Conservation (phyloP, 1,140 invertebrate species). For the Scaptomyza graminum region DNA sequence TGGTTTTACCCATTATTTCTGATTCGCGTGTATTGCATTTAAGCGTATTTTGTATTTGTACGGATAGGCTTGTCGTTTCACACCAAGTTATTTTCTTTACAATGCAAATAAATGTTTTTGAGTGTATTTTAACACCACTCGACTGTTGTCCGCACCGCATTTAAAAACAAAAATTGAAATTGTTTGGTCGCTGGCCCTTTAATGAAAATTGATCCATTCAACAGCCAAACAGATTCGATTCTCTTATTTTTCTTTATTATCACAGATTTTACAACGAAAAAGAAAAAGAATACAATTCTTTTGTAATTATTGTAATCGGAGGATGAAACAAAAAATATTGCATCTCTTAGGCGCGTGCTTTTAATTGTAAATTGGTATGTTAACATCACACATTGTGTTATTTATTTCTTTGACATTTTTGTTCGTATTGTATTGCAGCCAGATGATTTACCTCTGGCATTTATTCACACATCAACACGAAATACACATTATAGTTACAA, state of each 20-base stretch:
- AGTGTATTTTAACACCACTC: neutral
- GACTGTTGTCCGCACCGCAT: neutral
- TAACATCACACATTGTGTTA: neutral
- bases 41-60: slow-evolving; percentile 4
- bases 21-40: slow-evolving; percentile 14
- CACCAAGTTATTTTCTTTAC: slow-evolving; percentile 5
- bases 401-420: neutral
- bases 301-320: too few species aligned
- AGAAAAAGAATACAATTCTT: too few species aligned
- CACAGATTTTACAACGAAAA: too few species aligned
- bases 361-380: neutral
- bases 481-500: too few species aligned
- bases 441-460: neutral
- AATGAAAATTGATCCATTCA: neutral
- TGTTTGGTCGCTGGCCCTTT: neutral
- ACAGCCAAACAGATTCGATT: neutral
- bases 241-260: too few species aligned
- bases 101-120: neutral
- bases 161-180: neutral
- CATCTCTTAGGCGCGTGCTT: slow-evolving; percentile 3
- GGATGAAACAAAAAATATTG: neutral
- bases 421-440: neutral
- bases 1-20: neutral
- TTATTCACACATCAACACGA: neutral
- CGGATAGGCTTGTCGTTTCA: neutral